Conservation (phyloP, 2,797 vertebrate species). For the Eremophila alpestris region DNA sequence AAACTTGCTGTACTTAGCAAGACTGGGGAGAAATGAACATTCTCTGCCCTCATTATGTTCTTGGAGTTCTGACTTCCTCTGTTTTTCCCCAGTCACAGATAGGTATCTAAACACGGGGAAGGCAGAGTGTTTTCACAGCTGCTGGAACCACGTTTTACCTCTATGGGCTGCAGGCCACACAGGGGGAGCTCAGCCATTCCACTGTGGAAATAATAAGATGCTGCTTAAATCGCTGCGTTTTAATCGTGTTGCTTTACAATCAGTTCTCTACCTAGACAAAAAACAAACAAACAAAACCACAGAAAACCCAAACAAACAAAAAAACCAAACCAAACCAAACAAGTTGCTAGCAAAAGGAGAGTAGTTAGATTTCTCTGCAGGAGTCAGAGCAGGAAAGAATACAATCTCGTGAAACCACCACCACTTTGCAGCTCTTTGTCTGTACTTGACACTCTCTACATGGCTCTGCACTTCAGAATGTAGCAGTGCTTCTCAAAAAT, state of each 20-base stretch:
- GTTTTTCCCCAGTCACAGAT: conserved; percentile 64
- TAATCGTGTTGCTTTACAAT: conserved; percentile 1
- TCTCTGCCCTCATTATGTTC: conserved; percentile 40
- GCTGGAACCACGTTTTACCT: conserved; percentile 50
- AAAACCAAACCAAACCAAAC: not conserved
- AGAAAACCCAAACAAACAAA: no score
- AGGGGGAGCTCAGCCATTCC: conserved; percentile 20
- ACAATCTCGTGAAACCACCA: not conserved
- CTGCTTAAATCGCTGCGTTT: conserved; percentile 7
- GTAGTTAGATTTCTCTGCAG: not conserved
- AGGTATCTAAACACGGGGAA: conserved; percentile 72
- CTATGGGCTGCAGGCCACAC: conserved; percentile 72
- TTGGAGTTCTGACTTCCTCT: conserved; percentile 59
- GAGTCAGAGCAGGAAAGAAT: not conserved
- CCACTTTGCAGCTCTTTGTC: not conserved
- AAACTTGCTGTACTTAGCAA: conserved; percentile 42
- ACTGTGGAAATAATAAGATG: conserved; percentile 33
- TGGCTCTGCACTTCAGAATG: not conserved
- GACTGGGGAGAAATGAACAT: conserved; percentile 29
- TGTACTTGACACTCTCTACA: not conserved
- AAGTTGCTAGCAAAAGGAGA: not conserved
- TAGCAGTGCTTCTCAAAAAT: not conserved
- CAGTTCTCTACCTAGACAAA: not conserved
- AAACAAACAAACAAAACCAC: no score
- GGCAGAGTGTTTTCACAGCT: conserved; percentile 78